phyloP scores from a whole-genome alignment of 35 echinoderm and acorn worm genomes.

The Amphiura filiformis region DNA sequence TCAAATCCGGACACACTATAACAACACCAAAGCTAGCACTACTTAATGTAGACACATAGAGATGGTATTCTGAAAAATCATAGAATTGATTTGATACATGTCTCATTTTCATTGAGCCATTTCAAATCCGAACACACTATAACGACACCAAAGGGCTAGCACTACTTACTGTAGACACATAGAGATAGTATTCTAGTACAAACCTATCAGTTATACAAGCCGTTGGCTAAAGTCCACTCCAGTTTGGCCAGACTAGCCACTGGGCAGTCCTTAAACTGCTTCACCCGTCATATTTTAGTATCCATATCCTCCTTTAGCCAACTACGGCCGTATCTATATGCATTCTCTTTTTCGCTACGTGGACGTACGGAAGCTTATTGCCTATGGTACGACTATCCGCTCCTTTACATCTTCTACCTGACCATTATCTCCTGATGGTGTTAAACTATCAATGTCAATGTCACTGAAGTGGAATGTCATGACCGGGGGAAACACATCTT shows the following conservation, averaged over 20 bases:
- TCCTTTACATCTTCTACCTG: too few relatives aligned
- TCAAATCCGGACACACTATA: neutral
- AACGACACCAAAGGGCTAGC: neutral
- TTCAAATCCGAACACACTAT: neutral
- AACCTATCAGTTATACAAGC: neutral
- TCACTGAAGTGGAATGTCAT: neutral
- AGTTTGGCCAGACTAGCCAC: neutral
- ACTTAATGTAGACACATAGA: too few relatives aligned
- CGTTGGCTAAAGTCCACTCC: neutral
- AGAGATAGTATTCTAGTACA: neutral
- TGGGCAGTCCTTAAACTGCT: neutral
- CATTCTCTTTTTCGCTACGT: neutral
- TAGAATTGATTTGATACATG: too few relatives aligned
- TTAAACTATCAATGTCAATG: conserved; percentile 10
- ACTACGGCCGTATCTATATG: neutral
- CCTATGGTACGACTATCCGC: neutral
- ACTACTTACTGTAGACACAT: neutral
- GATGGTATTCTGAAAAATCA: too few relatives aligned
- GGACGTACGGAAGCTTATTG: neutral
- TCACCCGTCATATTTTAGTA: neutral
- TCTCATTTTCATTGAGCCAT: too few relatives aligned
- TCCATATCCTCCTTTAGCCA: neutral
- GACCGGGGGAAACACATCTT: neutral
- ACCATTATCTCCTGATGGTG: neutral
- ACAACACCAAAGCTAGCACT: neutral